These are phyloP conservation scores for Trissonchulus sp. DNA, from an alignment of 2,888 invertebrate genomes.

Conservation along the genomic window DNA sequence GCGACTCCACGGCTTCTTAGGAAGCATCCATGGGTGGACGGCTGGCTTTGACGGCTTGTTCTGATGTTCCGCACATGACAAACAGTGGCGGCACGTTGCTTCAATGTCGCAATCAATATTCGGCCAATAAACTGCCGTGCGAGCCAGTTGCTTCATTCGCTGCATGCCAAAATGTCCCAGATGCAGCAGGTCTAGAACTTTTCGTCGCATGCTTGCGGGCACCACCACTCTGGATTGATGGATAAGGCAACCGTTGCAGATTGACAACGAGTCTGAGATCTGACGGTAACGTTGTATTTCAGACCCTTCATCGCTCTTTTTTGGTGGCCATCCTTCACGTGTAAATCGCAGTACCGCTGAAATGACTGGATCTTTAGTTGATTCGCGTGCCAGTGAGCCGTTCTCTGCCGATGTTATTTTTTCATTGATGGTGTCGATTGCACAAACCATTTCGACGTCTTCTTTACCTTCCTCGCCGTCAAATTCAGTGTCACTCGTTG, in stretches of 20 bases:
- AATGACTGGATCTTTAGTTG: constrained; percentile 17
- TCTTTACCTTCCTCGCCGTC: constrained; percentile 31
- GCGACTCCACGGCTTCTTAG: too few species aligned
- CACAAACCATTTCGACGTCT: constrained; percentile 16
- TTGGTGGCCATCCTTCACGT: constrained; percentile 23
- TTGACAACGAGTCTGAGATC: constrained; percentile 14
- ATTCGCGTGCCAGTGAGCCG: not conserved
- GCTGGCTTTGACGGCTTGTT: too few species aligned
- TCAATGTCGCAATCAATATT: too few species aligned
- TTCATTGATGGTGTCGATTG: not conserved
- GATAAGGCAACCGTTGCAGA: constrained; percentile 38
- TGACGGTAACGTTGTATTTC: constrained; percentile 14
- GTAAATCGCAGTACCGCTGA: constrained; percentile 12
- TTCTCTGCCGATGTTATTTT: not conserved
- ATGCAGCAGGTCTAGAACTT: constrained; percentile 9
- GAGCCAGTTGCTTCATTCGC: too few species aligned
- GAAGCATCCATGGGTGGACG: too few species aligned
- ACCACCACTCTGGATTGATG: constrained; percentile 13
- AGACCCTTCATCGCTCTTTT: not conserved
- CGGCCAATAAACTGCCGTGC: too few species aligned
- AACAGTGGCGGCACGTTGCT: too few species aligned
- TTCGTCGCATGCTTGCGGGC: constrained; percentile 12
- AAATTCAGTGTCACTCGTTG: constrained; percentile 11
- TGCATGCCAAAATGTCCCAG: too few species aligned
- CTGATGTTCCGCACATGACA: too few species aligned